Evolutionary conservation across 2,888 invertebrate species (phyloP).

Genomic region (Lucinisca nassula): DNA sequence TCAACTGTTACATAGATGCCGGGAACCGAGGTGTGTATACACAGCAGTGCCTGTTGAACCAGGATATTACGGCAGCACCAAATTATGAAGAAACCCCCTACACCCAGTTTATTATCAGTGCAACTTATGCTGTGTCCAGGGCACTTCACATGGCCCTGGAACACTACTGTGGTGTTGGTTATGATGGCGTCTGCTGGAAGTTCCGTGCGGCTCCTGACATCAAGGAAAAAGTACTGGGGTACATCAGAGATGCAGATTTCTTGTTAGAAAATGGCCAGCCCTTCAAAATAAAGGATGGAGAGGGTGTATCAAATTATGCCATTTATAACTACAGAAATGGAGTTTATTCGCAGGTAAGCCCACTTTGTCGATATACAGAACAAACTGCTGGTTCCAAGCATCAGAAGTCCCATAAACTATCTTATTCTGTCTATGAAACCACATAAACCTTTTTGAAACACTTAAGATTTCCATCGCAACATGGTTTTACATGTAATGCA

Average conservation of each 20-base stretch:
- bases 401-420: too few relatives aligned
- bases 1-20: conserved; percentile 80
- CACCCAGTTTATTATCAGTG: conserved; percentile 75
- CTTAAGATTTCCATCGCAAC: too few relatives aligned
- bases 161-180: conserved; percentile 76
- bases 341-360: background rate
- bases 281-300: conserved; percentile 74
- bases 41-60: conserved; percentile 54
- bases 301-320: conserved; percentile 68
- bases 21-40: conserved; percentile 69
- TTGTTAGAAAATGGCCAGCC: conserved; percentile 26
- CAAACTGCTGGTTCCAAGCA: too few relatives aligned
- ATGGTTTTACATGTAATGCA: too few relatives aligned
- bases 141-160: conserved; percentile 84
- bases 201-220: conserved; percentile 64
- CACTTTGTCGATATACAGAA: too few relatives aligned
- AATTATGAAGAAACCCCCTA: conserved; percentile 61
- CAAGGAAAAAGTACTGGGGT: conserved; percentile 49
- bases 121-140: conserved; percentile 85
- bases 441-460: too few relatives aligned
- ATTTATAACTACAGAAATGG: conserved; percentile 69
- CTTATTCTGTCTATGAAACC: too few relatives aligned
- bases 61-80: conserved; percentile 55
- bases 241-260: conserved; percentile 62
- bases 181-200: conserved; percentile 73